Evolutionary conservation across 2,888 invertebrate genomes (phyloP), one percentile per base, ranked within the genome.

Genomic region (Choristoneura rosaceana): DNA sequence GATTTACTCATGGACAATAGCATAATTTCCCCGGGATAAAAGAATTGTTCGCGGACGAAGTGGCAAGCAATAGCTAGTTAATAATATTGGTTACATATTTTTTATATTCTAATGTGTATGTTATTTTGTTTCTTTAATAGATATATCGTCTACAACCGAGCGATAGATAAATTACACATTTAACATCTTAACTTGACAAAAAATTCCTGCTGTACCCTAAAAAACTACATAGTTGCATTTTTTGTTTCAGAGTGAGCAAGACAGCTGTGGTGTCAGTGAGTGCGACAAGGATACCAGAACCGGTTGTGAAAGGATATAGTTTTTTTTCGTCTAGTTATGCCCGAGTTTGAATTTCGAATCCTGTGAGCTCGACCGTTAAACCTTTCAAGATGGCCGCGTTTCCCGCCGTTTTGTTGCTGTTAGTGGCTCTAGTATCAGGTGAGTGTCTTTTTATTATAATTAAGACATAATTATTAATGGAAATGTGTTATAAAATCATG

Each of bases 181-280:
- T 47, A n/a, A n/a, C 47, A 43, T 25, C 25, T 25, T 25, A 43
- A 43, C 12, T 43, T n/a, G 1, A 52, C 17, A 52, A 52, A 52
- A 52, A 47, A 7, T n/a, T 15, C 43, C 66, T 12, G 5, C n/a
- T 3, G 71, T 45, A 55, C 45, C 62, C 66, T n/a, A 50, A 80
- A 74, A 77, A 82, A 75, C 50, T 84, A 87, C 82, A 85, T 84
- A 85, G 82, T 82, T 85, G 75, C 79, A 77, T 86, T 89, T 91
- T 91, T 92, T 92, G 92, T 92, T 92, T 78, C 92, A 92, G 92
- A 85, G 85, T 77, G 87, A 90, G 78, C 82, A 83, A 81, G 87
- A 84, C 75, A 75, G 87, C 78, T 83, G 64, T 82, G 85, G 82
- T 76, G 84, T 4, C 77, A 78, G 75, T 79, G 74, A 81, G 84